phyloP scores from a whole-genome alignment of 2,797 vertebrate genomes.

The Aselliscus stoliczkanus region DNA sequence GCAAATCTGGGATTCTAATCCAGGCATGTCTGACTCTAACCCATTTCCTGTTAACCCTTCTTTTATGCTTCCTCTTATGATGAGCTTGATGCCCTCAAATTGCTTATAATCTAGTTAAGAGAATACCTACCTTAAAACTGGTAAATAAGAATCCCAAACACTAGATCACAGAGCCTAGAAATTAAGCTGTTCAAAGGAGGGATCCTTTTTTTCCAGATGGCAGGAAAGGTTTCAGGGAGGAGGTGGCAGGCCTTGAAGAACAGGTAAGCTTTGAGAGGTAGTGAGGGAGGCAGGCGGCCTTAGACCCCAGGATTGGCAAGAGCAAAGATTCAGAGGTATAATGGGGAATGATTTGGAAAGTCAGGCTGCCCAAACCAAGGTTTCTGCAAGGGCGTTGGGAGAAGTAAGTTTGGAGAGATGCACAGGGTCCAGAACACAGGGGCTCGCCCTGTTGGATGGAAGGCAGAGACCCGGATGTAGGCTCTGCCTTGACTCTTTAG shows the following conservation, averaged over 20 bases:
- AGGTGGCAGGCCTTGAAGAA: neutral
- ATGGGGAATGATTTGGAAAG: neutral
- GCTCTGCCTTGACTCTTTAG: neutral
- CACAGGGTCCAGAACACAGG: neutral
- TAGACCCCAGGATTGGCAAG: neutral
- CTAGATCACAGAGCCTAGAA: neutral
- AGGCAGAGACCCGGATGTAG: neutral
- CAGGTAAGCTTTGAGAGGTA: neutral
- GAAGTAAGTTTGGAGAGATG: neutral
- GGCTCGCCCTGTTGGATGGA: accelerated
- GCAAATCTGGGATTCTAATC: neutral
- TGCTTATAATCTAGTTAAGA: neutral
- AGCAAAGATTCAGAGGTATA: neutral
- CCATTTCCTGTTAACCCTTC: neutral
- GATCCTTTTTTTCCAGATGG: neutral
- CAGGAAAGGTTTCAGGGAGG: neutral
- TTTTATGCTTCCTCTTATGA: neutral
- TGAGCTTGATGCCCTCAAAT: neutral
- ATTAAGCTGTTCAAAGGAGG: neutral
- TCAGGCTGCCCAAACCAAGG: neutral
- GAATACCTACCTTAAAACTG: neutral
- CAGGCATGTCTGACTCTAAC: neutral
- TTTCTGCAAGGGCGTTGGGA: neutral
- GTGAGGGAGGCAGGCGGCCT: neutral
- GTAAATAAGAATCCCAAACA: neutral